Evolutionary conservation across 2,113 vertebrate genomes (phyloP).

Genomic region (human): GRCh38 chrX:49880001-49880500

Average conservation of each 20-base stretch:
- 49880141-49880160: constrained; percentile 94
- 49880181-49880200: constrained; percentile 98
- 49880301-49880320: constrained; percentile 80
- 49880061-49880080: constrained; percentile 80
- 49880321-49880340: constrained; percentile 80
- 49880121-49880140: constrained; percentile 84
- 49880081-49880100: constrained; percentile 79
- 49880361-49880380: constrained; percentile 76
- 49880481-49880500: constrained; percentile 72
- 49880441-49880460: constrained; percentile 75
- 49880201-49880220: constrained; percentile 99
- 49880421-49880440: constrained; percentile 57
- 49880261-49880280: constrained; percentile 93
- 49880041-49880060: constrained; percentile 80
- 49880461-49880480: constrained; percentile 72
- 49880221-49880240: constrained; percentile 99
- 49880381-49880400: constrained; percentile 72
- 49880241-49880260: constrained; percentile 98
- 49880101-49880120: constrained; percentile 81
- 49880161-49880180: constrained; percentile 95
- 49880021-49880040: constrained; percentile 78
- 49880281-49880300: constrained; percentile 78
- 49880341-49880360: constrained; percentile 81
- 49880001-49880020: constrained; percentile 76
- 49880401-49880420: constrained; percentile 75